Conservation (phyloP, 92 coral and sea anemone species). For the Porites lobata region DNA sequence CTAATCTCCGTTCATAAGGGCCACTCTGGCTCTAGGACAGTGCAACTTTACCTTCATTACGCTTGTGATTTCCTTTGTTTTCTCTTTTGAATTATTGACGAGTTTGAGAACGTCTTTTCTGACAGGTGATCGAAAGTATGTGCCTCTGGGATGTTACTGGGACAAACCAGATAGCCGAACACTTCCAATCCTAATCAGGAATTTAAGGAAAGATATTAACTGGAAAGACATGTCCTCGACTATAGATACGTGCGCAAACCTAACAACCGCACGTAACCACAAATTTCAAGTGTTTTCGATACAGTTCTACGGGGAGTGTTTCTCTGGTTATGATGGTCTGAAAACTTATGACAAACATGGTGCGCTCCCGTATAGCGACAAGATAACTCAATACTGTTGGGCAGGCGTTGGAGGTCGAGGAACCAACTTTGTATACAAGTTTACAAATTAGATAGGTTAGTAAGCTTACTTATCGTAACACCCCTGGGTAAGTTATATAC, state of each 20-base stretch:
- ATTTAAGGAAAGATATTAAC: slow-evolving; percentile 48
- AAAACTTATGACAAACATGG: slow-evolving; percentile 51
- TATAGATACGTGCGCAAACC: slow-evolving; percentile 55
- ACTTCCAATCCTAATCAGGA: slow-evolving; percentile 47
- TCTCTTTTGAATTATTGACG: neutral
- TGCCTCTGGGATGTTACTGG: slow-evolving; percentile 65
- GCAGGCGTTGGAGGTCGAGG: slow-evolving; percentile 57
- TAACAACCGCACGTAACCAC: slow-evolving; percentile 25
- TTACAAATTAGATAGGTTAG: slow-evolving; percentile 17
- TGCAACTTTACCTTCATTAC: neutral
- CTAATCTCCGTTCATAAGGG: too few species aligned
- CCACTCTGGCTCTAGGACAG: too few species aligned
- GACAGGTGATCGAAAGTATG: slow-evolving; percentile 38
- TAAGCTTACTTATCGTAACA: too few species aligned
- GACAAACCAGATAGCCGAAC: slow-evolving; percentile 48
- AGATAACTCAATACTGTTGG: slow-evolving; percentile 43
- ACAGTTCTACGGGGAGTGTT: slow-evolving; percentile 81
- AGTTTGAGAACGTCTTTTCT: too few species aligned
- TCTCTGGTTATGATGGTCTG: slow-evolving; percentile 61
- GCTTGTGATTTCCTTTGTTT: neutral
- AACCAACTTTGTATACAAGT: slow-evolving; percentile 71
- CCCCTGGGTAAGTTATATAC: too few species aligned
- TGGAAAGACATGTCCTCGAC: slow-evolving; percentile 69
- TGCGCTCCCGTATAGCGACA: neutral
- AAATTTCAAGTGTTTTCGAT: slow-evolving; percentile 64